These are phyloP conservation scores for Rhabdomys pumilio DNA, from an alignment of 2,797 vertebrate genomes.

Conservation along the genomic window DNA sequence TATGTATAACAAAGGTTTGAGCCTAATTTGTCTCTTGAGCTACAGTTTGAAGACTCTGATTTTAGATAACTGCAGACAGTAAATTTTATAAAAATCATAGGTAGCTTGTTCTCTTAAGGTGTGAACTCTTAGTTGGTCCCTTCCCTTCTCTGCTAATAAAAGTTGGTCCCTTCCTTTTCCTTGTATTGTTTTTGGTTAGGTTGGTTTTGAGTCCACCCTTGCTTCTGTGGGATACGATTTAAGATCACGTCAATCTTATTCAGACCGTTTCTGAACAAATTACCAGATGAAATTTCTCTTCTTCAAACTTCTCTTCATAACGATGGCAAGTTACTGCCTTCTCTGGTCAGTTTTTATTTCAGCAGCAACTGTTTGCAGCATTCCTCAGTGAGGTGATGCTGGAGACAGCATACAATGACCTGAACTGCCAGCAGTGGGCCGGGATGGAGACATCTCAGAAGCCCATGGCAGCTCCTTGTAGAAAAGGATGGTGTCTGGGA, in stretches of 20 bases:
- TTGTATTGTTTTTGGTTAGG: neutral
- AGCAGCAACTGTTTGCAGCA: neutral
- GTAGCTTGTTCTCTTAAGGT: neutral
- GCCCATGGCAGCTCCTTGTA: no score
- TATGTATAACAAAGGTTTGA: neutral
- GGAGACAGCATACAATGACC: no score
- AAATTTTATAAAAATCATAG: neutral
- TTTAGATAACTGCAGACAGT: slow-evolving; percentile 34
- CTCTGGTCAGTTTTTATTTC: neutral
- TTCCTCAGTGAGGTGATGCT: neutral
- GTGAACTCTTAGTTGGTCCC: neutral
- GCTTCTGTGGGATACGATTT: neutral
- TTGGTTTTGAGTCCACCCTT: neutral
- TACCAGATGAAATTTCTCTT: neutral
- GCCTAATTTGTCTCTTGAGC: neutral
- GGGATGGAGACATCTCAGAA: no score
- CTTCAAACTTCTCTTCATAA: neutral
- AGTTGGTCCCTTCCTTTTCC: neutral
- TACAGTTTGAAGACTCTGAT: neutral
- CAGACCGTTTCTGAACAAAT: neutral
- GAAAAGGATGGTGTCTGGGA: no score
- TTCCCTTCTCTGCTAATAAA: neutral
- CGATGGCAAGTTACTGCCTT: neutral
- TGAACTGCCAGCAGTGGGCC: no score
- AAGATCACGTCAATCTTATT: neutral